Base-by-base conservation (phyloP, 2,888 invertebrate species). In the Zootermopsis nevadensis region DNA sequence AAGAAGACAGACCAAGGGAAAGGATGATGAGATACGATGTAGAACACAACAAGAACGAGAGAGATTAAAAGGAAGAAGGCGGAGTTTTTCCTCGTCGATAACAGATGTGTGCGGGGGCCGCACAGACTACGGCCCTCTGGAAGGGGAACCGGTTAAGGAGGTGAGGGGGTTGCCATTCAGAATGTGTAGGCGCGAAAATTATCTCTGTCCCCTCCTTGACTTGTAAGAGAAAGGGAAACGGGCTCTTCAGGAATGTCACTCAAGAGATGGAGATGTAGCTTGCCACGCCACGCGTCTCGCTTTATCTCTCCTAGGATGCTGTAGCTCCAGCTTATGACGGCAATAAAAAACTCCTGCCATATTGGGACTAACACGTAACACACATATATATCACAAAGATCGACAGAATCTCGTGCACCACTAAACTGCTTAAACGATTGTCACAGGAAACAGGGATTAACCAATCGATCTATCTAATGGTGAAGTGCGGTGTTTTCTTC, bases 101-200 rank as follows among this genome's bases (percentile, higher is more conserved):
- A 79, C 60, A 79, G 38, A 74, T 74, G 74, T 38, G 79, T 38
- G 79, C 31, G 79, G 60, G 79, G 60, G 66, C 38, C 27, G 55
- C 35, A 55, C 55, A 77, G 55, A 77, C 27, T n/a, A 8, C 35
- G 48, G 48, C 27, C 48, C 6, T 24, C 38, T 15, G 77, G 30
- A 2, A 27, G 77, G 53, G 35, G 33, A 55, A 35, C 10, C 22
- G 60, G 35, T 24, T 19, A n/a, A 38, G 48, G 15, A 27, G 48
- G 31, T 30, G 15, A 27, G 48, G 31, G 60, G 66, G 3, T 1
- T 38, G 42, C 53, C 79, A 79, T 79, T 79, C 79, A 79, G 35
- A 60, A 79, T 79, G 79, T 79, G 79, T 79, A 79, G 79, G 79
- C 79, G 79, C 79, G 79, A 79, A 79, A 77, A 66, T 27, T 79